phyloP scores from a whole-genome alignment of 2,888 invertebrate species.

The Osedax frankpressi region DNA sequence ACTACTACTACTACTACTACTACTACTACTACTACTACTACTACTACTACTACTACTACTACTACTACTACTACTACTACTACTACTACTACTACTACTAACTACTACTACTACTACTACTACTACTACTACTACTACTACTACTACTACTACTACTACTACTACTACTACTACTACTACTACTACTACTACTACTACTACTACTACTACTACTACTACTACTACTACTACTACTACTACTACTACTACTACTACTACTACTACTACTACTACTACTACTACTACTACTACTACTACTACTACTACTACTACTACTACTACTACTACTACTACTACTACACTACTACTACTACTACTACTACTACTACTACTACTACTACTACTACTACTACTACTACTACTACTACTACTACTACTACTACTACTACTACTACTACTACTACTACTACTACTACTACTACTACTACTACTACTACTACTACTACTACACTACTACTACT shows the following conservation, averaged over 20 bases:
- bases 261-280: not conserved
- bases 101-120: slow-evolving; percentile 14
- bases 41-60: slow-evolving; percentile 15
- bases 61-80: slow-evolving; percentile 14
- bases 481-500: not conserved
- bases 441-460: not conserved
- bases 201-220: slow-evolving; percentile 10
- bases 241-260: no score
- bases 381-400: not conserved
- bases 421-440: not conserved
- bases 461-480: not conserved
- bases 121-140: slow-evolving; percentile 15
- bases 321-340: not conserved
- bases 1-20: slow-evolving; percentile 9
- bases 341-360: not conserved
- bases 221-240: not conserved
- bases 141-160: slow-evolving; percentile 14
- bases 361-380: not conserved
- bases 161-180: slow-evolving; percentile 16
- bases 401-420: not conserved
- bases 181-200: slow-evolving; percentile 13
- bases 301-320: not conserved
- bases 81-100: slow-evolving; percentile 15
- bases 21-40: slow-evolving; percentile 10
- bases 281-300: not conserved